Evolutionary conservation across 2,888 invertebrate genomes (phyloP).

Genomic region (Lithophane ornitopus): DNA sequence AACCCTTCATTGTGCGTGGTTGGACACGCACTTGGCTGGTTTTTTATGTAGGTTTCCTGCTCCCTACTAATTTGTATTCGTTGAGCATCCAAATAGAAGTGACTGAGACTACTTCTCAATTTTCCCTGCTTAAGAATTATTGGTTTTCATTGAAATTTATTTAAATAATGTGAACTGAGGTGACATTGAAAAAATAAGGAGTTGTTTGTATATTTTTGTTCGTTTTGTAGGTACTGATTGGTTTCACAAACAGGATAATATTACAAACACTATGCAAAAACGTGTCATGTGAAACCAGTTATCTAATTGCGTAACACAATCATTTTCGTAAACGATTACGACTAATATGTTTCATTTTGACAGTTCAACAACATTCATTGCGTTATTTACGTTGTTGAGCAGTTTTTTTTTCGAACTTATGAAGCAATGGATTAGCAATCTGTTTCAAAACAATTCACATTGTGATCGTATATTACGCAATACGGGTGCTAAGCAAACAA

Average conservation of each 20-base stretch:
- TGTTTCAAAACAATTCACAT: too few species aligned
- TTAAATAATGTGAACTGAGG: neutral
- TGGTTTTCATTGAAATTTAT: neutral
- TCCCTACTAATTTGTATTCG: conserved; percentile 9
- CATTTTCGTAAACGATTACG: too few species aligned
- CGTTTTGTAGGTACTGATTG: too few species aligned
- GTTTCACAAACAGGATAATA: neutral
- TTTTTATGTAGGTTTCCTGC: neutral
- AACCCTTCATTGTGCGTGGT: too few species aligned
- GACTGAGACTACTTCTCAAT: conserved; percentile 3
- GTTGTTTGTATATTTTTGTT: neutral
- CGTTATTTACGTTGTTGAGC: too few species aligned
- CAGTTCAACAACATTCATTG: too few species aligned
- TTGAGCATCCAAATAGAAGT: neutral
- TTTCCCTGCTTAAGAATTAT: neutral
- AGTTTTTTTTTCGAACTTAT: too few species aligned
- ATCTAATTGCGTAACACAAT: too few species aligned
- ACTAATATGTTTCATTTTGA: too few species aligned
- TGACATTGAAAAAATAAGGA: neutral
- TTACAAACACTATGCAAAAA: neutral
- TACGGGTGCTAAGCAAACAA: neutral
- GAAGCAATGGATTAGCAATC: too few species aligned
- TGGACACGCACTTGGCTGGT: too few species aligned
- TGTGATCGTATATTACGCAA: too few species aligned
- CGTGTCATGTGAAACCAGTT: neutral